Percentiles rank a stretch among this genome's conserved stretches.
Evolutionary conservation across 2,888 invertebrate genomes (phyloP).

Genomic region (Pilophorus perplexus): DNA sequence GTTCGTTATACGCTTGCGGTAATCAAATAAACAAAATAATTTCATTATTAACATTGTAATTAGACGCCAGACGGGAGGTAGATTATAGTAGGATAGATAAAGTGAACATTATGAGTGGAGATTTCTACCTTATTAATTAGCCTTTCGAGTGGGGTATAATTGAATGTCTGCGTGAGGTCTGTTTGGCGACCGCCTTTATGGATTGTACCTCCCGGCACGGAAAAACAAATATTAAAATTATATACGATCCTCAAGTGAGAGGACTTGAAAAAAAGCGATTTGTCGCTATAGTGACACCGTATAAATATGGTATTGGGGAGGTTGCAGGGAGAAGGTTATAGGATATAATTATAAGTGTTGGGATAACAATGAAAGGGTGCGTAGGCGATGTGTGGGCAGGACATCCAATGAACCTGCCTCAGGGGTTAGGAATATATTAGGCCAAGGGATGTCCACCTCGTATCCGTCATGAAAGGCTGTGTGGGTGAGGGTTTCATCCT

Average conservation of each 20-base stretch:
- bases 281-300: conserved; percentile 37
- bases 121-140: conserved; percentile 21
- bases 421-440: conserved; percentile 32
- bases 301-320: conserved; percentile 36
- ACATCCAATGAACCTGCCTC: conserved; percentile 36
- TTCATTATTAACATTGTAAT: conserved; percentile 12
- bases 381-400: conserved; percentile 38
- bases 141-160: conserved; percentile 25
- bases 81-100: conserved; percentile 2
- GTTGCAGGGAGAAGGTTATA: neutral
- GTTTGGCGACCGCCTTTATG: conserved; percentile 36
- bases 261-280: conserved; percentile 20
- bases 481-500: too few species aligned
- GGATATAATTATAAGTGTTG: conserved; percentile 39
- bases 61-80: conserved; percentile 10
- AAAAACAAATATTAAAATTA: conserved; percentile 34
- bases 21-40: too few species aligned
- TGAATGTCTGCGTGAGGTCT: conserved; percentile 36
- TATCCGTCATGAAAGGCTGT: conserved; percentile 27
- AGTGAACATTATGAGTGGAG: conserved; percentile 12
- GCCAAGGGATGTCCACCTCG: conserved; percentile 36
- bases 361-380: conserved; percentile 36
- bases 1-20: neutral
- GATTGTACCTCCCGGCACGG: conserved; percentile 24
- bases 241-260: neutral